phyloP scores from a whole-genome alignment of 2,888 invertebrate species.

The Cactoblastis cactorum region DNA sequence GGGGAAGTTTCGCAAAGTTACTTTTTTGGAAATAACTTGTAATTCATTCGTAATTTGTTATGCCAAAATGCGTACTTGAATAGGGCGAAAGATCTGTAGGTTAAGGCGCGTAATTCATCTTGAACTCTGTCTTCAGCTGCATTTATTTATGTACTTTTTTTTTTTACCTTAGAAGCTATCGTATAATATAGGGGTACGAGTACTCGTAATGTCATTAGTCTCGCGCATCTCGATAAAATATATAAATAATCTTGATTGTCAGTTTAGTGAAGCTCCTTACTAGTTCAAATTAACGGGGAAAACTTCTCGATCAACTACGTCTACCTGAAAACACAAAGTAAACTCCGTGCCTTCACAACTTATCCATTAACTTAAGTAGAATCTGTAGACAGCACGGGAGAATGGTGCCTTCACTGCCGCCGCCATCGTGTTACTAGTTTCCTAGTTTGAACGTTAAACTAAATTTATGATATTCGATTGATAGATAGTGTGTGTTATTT shows the following conservation, averaged over 20 bases:
- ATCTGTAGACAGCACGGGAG: constrained; percentile 74
- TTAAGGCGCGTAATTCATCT: constrained; percentile 20
- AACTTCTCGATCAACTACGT: constrained; percentile 76
- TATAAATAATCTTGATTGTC: constrained; percentile 53
- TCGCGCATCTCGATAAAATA: constrained; percentile 43
- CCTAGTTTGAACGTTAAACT: constrained; percentile 61
- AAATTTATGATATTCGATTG: constrained; percentile 65
- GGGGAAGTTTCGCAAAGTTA: constrained; percentile 62
- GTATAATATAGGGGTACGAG: too few species aligned
- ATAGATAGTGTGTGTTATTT: constrained; percentile 40
- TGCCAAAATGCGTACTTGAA: constrained; percentile 48
- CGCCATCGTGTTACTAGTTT: constrained; percentile 50
- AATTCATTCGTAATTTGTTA: constrained; percentile 72
- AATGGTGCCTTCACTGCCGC: constrained; percentile 49
- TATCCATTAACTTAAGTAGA: constrained; percentile 79
- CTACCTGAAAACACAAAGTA: constrained; percentile 79
- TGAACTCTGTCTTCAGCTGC: constrained; percentile 13
- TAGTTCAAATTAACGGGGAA: constrained; percentile 77
- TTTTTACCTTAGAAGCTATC: too few species aligned
- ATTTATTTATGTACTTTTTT: constrained; percentile 22
- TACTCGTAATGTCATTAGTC: constrained; percentile 34
- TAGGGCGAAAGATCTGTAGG: constrained; percentile 20
- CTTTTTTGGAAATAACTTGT: constrained; percentile 74
- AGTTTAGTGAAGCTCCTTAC: constrained; percentile 66
- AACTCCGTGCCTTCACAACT: constrained; percentile 76